Conservation (phyloP, 1,140 invertebrate species). For the Cephus cinctus region DNA sequence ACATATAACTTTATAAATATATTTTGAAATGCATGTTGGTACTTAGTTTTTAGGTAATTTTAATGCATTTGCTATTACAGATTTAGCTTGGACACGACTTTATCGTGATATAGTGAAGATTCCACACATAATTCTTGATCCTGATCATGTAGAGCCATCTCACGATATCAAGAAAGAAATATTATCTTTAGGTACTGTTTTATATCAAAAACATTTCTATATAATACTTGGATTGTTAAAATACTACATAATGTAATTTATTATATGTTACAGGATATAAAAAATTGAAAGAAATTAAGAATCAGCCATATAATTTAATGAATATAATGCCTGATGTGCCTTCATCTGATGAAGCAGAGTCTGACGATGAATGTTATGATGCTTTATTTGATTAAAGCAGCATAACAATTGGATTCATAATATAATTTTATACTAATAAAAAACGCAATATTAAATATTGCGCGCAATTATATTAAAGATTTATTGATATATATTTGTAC, state of each 20-base stretch:
- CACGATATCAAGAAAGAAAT: slow-evolving; percentile 14
- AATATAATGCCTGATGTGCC: slow-evolving; percentile 32
- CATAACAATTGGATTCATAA: too few relatives aligned
- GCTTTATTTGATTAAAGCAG: slow-evolving; percentile 7
- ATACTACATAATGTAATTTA: neutral
- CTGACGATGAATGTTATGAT: slow-evolving; percentile 36
- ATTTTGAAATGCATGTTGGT: too few relatives aligned
- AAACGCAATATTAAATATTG: slow-evolving; percentile 1
- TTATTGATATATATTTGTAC: neutral
- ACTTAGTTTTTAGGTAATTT: too few relatives aligned
- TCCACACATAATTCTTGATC: slow-evolving; percentile 29
- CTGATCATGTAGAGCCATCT: slow-evolving; percentile 25
- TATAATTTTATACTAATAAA: neutral
- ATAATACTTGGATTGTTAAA: neutral
- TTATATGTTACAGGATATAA: slow-evolving; percentile 30
- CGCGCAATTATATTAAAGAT: slow-evolving; percentile 1
- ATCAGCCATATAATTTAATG: slow-evolving; percentile 23
- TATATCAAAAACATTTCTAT: neutral
- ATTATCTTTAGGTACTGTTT: slow-evolving; percentile 1
- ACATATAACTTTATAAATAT: slow-evolving; percentile 10
- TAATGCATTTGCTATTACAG: too few relatives aligned
- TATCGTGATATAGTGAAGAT: slow-evolving; percentile 26
- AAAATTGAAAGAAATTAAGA: too few relatives aligned
- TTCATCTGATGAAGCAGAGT: slow-evolving; percentile 34
- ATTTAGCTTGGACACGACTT: slow-evolving; percentile 41